Percentiles rank a stretch among this genome's conserved stretches.
Evolutionary conservation across 2,113 vertebrate genomes (phyloP).

Genomic region (Grallaria varia): DNA sequence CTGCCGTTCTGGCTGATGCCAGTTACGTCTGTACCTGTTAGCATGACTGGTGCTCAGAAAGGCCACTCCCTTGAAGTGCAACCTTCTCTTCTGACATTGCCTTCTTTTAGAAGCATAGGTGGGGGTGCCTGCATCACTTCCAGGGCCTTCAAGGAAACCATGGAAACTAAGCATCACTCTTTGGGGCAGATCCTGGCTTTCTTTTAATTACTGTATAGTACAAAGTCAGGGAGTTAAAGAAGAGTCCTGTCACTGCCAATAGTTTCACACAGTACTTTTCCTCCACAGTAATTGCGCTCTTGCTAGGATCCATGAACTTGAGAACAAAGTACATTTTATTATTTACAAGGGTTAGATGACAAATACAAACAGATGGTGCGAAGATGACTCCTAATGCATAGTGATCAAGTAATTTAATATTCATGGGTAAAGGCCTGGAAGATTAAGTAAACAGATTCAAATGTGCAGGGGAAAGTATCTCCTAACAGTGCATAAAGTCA

Average conservation of each 20-base stretch:
- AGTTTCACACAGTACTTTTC: constrained; percentile 29
- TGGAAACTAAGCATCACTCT: background rate
- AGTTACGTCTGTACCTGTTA: background rate
- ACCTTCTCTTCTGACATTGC: background rate
- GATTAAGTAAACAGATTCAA: constrained; percentile 55
- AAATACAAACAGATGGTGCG: constrained; percentile 68
- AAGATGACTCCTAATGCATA: constrained; percentile 65
- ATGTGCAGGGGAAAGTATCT: constrained; percentile 48
- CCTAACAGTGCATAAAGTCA: constrained; percentile 60
- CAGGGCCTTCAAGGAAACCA: background rate
- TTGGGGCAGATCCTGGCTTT: background rate
- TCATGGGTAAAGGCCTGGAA: constrained; percentile 33
- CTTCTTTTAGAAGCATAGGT: background rate
- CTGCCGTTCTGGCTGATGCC: accelerated
- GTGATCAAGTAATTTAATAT: constrained; percentile 65
- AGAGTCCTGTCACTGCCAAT: background rate
- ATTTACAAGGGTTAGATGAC: constrained; percentile 65
- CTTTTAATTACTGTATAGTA: background rate
- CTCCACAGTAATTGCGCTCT: constrained; percentile 9
- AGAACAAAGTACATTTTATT: constrained; percentile 69
- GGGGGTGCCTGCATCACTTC: accelerated
- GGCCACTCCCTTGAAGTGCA: background rate
- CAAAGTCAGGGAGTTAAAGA: background rate
- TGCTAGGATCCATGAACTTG: constrained; percentile 49
- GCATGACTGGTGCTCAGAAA: background rate